Evolutionary conservation across 2,888 invertebrate species (phyloP).

Genomic region (Spodoptera littoralis): DNA sequence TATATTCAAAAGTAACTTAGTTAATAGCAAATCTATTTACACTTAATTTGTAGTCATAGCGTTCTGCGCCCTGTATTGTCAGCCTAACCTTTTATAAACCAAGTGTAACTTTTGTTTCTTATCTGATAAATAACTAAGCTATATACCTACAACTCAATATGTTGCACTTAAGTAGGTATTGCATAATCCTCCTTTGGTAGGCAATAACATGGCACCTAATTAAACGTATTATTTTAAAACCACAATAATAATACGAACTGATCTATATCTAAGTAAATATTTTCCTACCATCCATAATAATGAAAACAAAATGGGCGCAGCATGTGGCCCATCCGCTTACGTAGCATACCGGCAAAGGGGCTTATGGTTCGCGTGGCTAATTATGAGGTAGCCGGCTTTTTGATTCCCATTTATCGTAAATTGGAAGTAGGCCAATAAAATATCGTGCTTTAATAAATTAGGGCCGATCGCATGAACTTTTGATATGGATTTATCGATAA

Average conservation of each 20-base stretch:
- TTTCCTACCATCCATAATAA: constrained; percentile 70
- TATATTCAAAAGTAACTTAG: too few species aligned
- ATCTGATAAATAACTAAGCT: too few species aligned
- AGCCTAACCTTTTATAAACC: too few species aligned
- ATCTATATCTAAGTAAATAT: constrained; percentile 72
- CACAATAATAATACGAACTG: constrained; percentile 45
- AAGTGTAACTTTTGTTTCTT: too few species aligned
- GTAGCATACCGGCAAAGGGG: constrained; percentile 60
- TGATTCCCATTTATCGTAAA: constrained; percentile 71
- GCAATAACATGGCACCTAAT: neutral
- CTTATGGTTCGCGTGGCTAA: constrained; percentile 66
- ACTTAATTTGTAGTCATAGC: too few species aligned
- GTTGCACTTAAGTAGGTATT: too few species aligned
- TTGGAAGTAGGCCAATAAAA: constrained; percentile 51
- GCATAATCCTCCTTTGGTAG: too few species aligned
- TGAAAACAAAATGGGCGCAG: constrained; percentile 74
- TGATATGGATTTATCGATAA: neutral
- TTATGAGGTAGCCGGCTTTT: constrained; percentile 74
- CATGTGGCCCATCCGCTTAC: constrained; percentile 54
- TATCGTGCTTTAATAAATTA: constrained; percentile 14
- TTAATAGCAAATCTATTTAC: too few species aligned
- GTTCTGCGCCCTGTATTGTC: too few species aligned
- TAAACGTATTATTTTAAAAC: neutral
- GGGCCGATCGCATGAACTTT: neutral
- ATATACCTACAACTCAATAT: too few species aligned